Conservation (phyloP, 1,140 invertebrate species). For the Caenorhabditis inopinata region DNA sequence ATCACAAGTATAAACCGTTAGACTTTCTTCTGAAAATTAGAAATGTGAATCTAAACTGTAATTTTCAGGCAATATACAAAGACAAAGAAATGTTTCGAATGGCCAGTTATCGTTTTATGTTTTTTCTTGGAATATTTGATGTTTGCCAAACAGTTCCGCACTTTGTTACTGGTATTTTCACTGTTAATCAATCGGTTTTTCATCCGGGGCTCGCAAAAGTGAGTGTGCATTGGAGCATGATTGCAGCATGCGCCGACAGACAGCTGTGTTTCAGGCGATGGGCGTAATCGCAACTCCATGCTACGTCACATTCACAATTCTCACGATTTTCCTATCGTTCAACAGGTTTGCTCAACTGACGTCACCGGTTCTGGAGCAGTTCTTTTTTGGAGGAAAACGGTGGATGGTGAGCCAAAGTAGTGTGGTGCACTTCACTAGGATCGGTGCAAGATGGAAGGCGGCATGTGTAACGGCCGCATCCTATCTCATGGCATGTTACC, state of each 20-base stretch:
- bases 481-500: no score
- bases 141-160: constrained; percentile 45
- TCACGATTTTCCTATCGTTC: constrained; percentile 53
- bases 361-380: constrained; percentile 40
- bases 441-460: no score
- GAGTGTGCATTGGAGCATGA: neutral
- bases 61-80: constrained; percentile 52
- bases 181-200: constrained; percentile 47
- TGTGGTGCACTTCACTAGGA: no score
- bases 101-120: constrained; percentile 57
- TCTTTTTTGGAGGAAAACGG: constrained; percentile 41
- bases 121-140: constrained; percentile 46
- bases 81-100: constrained; percentile 50
- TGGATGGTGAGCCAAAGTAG: constrained; percentile 51
- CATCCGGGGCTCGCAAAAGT: constrained; percentile 46
- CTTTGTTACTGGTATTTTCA: constrained; percentile 52
- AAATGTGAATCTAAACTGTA: no score
- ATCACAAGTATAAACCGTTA: no score
- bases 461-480: no score
- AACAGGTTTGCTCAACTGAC: constrained; percentile 50
- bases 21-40: no score
- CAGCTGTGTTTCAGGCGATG: constrained; percentile 35
- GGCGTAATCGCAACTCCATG: constrained; percentile 53
- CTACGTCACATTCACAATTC: constrained; percentile 51
- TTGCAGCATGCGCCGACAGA: neutral